Base-by-base conservation (phyloP, 2,888 invertebrate species). In the Omphaloscelis lunosa region DNA sequence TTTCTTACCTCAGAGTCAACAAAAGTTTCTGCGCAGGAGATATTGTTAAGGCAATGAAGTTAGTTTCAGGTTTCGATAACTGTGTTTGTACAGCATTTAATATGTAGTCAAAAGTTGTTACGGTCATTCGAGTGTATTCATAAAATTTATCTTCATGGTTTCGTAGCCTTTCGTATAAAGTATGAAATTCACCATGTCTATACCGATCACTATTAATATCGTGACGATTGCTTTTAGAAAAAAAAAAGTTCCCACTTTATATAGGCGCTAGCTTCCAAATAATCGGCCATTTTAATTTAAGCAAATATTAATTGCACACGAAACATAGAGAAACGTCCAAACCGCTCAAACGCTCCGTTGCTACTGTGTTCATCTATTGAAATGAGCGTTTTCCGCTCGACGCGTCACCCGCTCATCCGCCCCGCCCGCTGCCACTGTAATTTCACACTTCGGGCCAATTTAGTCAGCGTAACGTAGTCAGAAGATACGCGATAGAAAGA, bases 111-210 rank as follows among this genome's bases (percentile, higher is more conserved):
- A 75, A 75, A 75, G 68, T 75, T 75, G 51, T 75, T 75, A 75
- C 53, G 34, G 68, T 75, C 74, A 75, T 69, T 75, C 74, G 67
- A 68, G 68, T 68, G 68, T 75, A 75, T 51, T 75, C 74, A 68
- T 75, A 75, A 73, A 75, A 75, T 75, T 68, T 75, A 62, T 75
- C 74, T 68, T 75, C 74, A 75, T 75, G 68, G 45, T 75, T 75
- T 75, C 74, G 65, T 58, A 75, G 66, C 66, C 66, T 66, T 66
- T 73, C 66, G 48, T 59, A 73, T 68, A 68, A 68, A 68, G 53
- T 53, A 68, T 68, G 34, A 68, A 67, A 68, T 68, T 72, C 72
- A 63, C 72, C 72, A 71, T 71, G 62, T 61, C 71, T 71, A 71
- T 65, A 72, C 72, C 63, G 72, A 72, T 72, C 72, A 72, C 72